Evolutionary conservation across 2,113 vertebrate species (phyloP).

Genomic region (Anolis sagrei): DNA sequence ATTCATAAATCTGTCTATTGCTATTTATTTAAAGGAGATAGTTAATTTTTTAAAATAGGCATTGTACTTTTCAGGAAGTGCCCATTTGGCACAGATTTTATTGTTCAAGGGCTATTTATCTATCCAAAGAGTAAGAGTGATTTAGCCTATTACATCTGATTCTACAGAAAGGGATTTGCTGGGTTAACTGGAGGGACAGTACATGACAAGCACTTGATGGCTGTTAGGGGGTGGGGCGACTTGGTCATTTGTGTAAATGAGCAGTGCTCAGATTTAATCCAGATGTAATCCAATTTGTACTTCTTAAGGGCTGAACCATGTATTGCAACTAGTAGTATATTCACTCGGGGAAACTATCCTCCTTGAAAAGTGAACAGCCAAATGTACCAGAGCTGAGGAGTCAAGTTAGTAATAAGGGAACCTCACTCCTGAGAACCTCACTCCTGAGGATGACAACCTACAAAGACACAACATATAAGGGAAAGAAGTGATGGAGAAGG

Average conservation of each 20-base stretch:
- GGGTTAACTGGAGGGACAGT: conserved; percentile 59
- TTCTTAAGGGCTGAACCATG: conserved; percentile 62
- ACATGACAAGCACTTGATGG: conserved; percentile 48
- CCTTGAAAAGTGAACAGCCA: conserved; percentile 32
- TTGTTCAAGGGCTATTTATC: conserved; percentile 25
- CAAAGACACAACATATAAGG: background rate
- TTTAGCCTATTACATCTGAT: conserved; percentile 56
- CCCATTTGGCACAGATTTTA: conserved; percentile 19
- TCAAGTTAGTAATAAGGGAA: background rate
- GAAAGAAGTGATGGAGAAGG: background rate
- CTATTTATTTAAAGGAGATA: no score
- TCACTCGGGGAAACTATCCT: conserved; percentile 53
- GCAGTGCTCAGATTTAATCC: conserved; percentile 61
- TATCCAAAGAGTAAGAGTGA: conserved; percentile 39
- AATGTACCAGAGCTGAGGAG: background rate
- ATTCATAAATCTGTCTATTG: background rate
- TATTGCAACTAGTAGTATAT: conserved; percentile 42
- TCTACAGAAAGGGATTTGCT: conserved; percentile 56
- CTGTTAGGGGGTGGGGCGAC: conserved; percentile 36
- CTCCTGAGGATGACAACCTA: background rate
- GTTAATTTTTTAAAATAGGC: background rate
- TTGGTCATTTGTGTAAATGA: conserved; percentile 66
- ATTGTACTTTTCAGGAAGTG: background rate
- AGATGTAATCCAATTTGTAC: conserved; percentile 65
- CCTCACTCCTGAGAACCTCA: background rate